Evolutionary conservation across 2,797 vertebrate species (phyloP).

Genomic region (Amblyopsis hoosieri): DNA sequence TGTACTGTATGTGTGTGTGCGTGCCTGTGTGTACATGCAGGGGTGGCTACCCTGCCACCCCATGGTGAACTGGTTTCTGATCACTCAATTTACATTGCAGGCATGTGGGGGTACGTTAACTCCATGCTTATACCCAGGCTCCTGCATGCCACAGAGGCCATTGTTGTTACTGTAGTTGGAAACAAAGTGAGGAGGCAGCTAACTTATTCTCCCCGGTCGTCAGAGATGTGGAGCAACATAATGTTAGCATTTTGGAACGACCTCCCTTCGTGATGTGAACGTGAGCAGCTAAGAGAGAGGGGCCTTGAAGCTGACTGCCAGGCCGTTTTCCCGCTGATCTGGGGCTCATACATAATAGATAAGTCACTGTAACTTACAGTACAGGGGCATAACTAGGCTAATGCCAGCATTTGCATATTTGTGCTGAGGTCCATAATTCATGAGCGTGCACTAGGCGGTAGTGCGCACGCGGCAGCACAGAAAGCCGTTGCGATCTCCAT

Average conservation of each 20-base stretch:
- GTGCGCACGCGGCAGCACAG: conserved; percentile 25
- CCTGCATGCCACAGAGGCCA: conserved; percentile 71
- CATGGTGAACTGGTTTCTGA: conserved; percentile 69
- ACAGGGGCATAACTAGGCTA: conserved; percentile 76
- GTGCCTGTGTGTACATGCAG: conserved; percentile 8
- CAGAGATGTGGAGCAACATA: conserved; percentile 43
- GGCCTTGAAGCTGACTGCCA: conserved; percentile 54
- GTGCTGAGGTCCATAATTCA: conserved; percentile 76
- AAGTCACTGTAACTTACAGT: conserved; percentile 76
- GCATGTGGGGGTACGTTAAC: conserved; percentile 72
- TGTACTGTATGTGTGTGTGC: not conserved
- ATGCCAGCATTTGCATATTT: conserved; percentile 79
- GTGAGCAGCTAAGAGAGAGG: conserved; percentile 45
- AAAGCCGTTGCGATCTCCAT: conserved; percentile 55
- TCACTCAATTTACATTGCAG: conserved; percentile 72
- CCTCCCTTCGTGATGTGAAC: conserved; percentile 58
- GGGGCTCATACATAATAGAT: conserved; percentile 77
- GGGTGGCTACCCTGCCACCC: conserved; percentile 59
- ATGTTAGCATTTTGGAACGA: conserved; percentile 48
- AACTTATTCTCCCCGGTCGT: conserved; percentile 64
- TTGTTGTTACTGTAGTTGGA: conserved; percentile 76
- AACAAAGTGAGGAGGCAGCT: conserved; percentile 53
- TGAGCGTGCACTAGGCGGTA: conserved; percentile 52
- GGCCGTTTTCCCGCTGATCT: conserved; percentile 61
- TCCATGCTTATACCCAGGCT: conserved; percentile 69